Evolutionary conservation across 1,140 invertebrate species (phyloP).

Genomic region (Pinna nobilis): DNA sequence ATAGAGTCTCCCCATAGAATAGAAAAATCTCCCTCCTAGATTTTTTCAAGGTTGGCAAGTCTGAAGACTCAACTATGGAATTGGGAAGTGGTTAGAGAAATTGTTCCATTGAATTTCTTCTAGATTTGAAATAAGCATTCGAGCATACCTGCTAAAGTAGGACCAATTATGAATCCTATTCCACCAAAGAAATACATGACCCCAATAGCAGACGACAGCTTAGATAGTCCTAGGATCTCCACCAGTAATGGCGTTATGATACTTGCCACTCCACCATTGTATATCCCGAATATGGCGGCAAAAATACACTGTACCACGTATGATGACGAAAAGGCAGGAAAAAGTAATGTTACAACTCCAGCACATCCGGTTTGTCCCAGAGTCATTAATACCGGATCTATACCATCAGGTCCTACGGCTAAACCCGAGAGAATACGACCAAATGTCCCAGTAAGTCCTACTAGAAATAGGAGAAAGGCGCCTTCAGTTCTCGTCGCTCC

Average conservation of each 20-base stretch:
- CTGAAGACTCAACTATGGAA: too few relatives aligned
- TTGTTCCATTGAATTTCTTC: too few relatives aligned
- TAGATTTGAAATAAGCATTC: too few relatives aligned
- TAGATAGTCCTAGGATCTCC: slow-evolving; percentile 38
- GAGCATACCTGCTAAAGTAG: slow-evolving; percentile 52
- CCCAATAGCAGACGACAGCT: slow-evolving; percentile 46
- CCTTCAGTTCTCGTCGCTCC: slow-evolving; percentile 24
- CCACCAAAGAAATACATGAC: slow-evolving; percentile 40
- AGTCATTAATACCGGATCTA: slow-evolving; percentile 45
- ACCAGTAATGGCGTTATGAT: slow-evolving; percentile 41
- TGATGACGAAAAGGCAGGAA: slow-evolving; percentile 40
- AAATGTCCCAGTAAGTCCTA: slow-evolving; percentile 41
- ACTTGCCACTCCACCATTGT: slow-evolving; percentile 38
- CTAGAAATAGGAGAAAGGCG: slow-evolving; percentile 42
- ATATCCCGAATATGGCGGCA: slow-evolving; percentile 43
- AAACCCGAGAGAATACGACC: slow-evolving; percentile 43
- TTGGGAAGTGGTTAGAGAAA: too few relatives aligned
- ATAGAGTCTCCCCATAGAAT: background rate
- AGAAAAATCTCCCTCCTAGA: too few relatives aligned
- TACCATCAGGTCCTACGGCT: slow-evolving; percentile 30
- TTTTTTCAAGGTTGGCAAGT: too few relatives aligned
- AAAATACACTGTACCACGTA: slow-evolving; percentile 44
- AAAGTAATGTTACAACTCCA: slow-evolving; percentile 31
- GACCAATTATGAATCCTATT: slow-evolving; percentile 45
- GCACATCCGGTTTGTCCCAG: slow-evolving; percentile 37